Evolutionary conservation across 2,113 vertebrate genomes (phyloP).

Genomic region (Albula glossodonta): DNA sequence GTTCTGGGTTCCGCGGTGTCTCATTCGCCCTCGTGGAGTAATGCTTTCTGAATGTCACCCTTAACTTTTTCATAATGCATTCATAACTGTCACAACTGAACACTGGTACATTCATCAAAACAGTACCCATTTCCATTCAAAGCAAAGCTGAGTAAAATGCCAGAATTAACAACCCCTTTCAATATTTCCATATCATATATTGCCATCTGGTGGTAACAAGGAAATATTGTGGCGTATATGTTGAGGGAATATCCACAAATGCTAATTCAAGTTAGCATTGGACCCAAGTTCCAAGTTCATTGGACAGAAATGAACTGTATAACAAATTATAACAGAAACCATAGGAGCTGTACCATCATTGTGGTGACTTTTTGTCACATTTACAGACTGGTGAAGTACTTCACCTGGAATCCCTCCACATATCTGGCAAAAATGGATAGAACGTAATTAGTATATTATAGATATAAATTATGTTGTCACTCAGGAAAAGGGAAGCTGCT

Average conservation of each 20-base stretch:
- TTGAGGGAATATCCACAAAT: background rate
- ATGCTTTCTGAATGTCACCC: background rate
- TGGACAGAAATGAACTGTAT: no score
- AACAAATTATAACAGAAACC: no score
- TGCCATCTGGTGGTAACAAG: conserved; percentile 12
- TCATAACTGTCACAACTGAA: background rate
- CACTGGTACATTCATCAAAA: background rate
- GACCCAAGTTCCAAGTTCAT: no score
- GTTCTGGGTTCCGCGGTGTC: background rate
- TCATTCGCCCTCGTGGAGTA: background rate
- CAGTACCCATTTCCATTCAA: background rate
- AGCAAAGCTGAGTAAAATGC: background rate
- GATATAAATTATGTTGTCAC: no score
- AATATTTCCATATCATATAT: conserved; percentile 6
- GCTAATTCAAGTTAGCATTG: no score
- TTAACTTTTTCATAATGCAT: background rate
- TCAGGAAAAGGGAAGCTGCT: no score
- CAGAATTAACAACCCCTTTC: background rate
- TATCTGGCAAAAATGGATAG: no score
- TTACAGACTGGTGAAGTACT: no score
- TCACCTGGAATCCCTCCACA: no score
- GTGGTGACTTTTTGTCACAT: no score
- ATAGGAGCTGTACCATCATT: no score
- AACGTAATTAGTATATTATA: no score
- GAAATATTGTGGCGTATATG: background rate